Evolutionary conservation across 2,797 vertebrate genomes (phyloP).

Genomic region (Artibeus jamaicensis): DNA sequence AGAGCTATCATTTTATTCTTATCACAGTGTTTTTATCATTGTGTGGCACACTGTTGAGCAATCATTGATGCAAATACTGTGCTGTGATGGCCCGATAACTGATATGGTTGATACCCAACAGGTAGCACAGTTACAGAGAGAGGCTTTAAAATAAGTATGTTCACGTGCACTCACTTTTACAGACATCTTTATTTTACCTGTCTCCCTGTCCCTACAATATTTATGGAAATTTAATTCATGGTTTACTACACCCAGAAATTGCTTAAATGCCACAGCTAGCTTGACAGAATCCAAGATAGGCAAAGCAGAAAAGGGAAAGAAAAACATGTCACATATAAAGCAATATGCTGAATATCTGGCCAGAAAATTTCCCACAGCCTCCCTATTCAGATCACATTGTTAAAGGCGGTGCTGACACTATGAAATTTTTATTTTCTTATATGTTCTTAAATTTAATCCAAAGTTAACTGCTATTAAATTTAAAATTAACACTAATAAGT

Average conservation of each 20-base stretch:
- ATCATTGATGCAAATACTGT: background rate
- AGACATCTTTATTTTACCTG: conserved; percentile 56
- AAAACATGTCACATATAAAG: background rate
- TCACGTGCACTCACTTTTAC: background rate
- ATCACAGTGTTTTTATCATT: background rate
- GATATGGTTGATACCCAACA: background rate
- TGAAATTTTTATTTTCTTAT: background rate
- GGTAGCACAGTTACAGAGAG: background rate
- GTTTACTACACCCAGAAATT: conserved; percentile 56
- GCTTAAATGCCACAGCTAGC: conserved; percentile 53
- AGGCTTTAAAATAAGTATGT: conserved; percentile 1
- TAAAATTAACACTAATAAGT: background rate
- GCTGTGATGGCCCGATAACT: background rate
- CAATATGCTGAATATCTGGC: background rate
- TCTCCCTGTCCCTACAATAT: conserved; percentile 41
- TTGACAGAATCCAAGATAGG: conserved; percentile 39
- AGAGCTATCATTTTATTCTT: background rate
- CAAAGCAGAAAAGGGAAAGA: conserved; percentile 38
- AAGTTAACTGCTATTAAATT: background rate
- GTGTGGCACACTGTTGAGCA: background rate
- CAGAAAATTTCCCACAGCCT: background rate
- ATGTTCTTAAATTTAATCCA: background rate
- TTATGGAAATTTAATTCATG: conserved; percentile 56
- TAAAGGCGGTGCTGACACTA: background rate
- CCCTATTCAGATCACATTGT: background rate